Evolutionary conservation across 2,797 vertebrate genomes (phyloP).

Genomic region (Australoheros facetus): DNA sequence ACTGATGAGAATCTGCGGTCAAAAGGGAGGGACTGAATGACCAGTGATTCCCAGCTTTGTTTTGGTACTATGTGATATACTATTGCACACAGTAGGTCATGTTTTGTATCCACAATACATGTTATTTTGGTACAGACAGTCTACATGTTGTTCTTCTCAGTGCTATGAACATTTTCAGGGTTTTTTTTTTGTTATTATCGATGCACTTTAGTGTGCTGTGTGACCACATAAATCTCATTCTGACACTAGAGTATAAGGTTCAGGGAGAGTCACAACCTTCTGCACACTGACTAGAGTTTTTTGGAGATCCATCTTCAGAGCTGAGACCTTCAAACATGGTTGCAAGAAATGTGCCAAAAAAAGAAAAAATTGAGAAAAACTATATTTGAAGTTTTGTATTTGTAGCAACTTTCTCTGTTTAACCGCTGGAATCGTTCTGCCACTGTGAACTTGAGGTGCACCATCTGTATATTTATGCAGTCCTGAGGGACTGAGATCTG

Average conservation of each 20-base stretch:
- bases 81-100: too few relatives aligned
- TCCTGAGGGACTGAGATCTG: slow-evolving; percentile 15
- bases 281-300: not conserved
- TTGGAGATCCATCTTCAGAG: not conserved
- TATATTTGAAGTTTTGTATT: not conserved
- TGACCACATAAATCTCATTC: not conserved
- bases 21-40: not conserved
- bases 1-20: not conserved
- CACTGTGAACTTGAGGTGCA: slow-evolving; percentile 16
- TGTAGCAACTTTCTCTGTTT: not conserved
- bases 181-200: too few relatives aligned
- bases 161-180: too few relatives aligned
- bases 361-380: too few relatives aligned
- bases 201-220: not conserved
- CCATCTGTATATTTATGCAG: slow-evolving; percentile 18
- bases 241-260: not conserved
- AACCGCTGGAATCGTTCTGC: not conserved
- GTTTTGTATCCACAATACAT: not conserved
- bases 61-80: not conserved
- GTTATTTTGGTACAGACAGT: not conserved
- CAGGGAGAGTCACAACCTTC: fast-evolving
- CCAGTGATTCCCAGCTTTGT: not conserved
- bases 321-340: not conserved
- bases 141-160: not conserved
- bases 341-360: too few relatives aligned